A percentile compares a stretch with the other conserved stretches of the same genome.
phyloP scores from a whole-genome alignment of 2,888 invertebrate genomes.

The Pammene aurita region DNA sequence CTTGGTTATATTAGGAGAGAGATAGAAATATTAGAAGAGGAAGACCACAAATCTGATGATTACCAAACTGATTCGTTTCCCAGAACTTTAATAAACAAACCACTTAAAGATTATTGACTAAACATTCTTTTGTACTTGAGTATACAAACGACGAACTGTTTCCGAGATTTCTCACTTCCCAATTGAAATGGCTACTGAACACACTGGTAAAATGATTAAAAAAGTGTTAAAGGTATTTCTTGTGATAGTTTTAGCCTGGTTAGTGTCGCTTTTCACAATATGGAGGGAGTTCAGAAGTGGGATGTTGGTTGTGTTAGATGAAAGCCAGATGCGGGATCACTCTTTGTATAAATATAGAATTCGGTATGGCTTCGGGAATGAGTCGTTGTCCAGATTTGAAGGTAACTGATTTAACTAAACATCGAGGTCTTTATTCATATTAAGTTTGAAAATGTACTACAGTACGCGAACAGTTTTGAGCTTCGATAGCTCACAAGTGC shows the following conservation, averaged over 20 bases:
- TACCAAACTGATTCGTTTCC: slow-evolving; percentile 14
- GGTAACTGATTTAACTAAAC: slow-evolving; percentile 47
- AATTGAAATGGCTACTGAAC: neutral
- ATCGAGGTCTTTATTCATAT: no score
- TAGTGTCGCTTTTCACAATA: slow-evolving; percentile 55
- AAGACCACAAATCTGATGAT: no score
- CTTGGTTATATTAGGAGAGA: no score
- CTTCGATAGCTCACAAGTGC: no score
- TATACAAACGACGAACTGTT: slow-evolving; percentile 12
- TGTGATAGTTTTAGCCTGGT: slow-evolving; percentile 55
- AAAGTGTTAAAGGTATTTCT: slow-evolving; percentile 49
- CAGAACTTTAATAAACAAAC: slow-evolving; percentile 30
- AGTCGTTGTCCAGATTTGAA: slow-evolving; percentile 46
- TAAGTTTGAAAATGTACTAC: no score
- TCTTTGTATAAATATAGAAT: slow-evolving; percentile 49
- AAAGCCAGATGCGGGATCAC: slow-evolving; percentile 47
- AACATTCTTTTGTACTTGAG: slow-evolving; percentile 23
- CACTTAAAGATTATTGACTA: slow-evolving; percentile 19
- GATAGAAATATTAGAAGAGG: no score
- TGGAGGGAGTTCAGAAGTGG: slow-evolving; percentile 49
- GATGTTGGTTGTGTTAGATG: slow-evolving; percentile 40
- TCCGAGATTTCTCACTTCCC: slow-evolving; percentile 5
- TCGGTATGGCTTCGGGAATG: slow-evolving; percentile 43
- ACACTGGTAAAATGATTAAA: slow-evolving; percentile 43
- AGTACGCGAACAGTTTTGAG: no score